These are phyloP conservation scores for Xiphydria camelus DNA, from an alignment of 2,888 invertebrate species.

Conservation along the genomic window DNA sequence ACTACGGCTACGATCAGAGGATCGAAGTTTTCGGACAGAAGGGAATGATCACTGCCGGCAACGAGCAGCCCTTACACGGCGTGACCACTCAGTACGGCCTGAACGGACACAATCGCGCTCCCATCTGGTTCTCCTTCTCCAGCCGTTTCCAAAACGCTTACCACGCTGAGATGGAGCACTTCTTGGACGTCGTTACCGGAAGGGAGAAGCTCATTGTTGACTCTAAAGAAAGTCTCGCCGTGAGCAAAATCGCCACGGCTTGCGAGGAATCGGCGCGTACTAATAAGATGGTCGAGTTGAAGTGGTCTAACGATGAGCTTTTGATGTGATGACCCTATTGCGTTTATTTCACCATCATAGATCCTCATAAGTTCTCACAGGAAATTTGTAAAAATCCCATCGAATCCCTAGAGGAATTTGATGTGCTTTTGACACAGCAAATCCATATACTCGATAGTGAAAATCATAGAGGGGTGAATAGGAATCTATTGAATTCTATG, in stretches of 20 bases:
- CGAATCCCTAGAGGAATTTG: no score
- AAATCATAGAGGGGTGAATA: no score
- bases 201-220: conserved; percentile 55
- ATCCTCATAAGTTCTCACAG: no score
- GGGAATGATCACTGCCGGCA: conserved; percentile 63
- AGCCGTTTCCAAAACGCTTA: conserved; percentile 64
- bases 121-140: conserved; percentile 67
- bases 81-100: conserved; percentile 56
- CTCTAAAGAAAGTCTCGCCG: conserved; percentile 62
- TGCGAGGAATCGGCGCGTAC: conserved; percentile 63
- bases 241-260: conserved; percentile 64
- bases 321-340: no score
- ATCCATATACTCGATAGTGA: no score
- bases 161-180: conserved; percentile 64
- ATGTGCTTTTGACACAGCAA: no score
- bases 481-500: no score
- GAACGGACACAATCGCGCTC: conserved; percentile 57
- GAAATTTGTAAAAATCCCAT: no score
- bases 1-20: conserved; percentile 72
- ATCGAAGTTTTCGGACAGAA: conserved; percentile 68
- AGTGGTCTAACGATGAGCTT: conserved; percentile 61
- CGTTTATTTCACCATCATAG: no score
- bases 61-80: conserved; percentile 61
- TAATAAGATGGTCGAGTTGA: conserved; percentile 60
- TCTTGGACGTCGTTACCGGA: conserved; percentile 63